Conservation (phyloP, 2,797 vertebrate genomes). For the Mionectes olivaceus region DNA sequence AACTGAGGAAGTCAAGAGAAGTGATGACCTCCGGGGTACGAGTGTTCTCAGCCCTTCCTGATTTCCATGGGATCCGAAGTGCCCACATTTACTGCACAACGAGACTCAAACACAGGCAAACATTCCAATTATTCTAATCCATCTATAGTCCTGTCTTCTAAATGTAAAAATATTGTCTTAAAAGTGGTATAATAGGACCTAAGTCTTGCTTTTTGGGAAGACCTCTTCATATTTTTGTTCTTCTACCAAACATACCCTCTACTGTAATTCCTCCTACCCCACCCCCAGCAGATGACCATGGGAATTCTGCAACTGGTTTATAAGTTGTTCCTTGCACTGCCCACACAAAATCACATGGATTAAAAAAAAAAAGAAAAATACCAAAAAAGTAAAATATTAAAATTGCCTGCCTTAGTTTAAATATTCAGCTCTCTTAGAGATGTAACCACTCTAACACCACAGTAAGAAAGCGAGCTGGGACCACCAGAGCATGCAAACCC, state of each 20-base stretch:
- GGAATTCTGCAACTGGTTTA: neutral
- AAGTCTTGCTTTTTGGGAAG: neutral
- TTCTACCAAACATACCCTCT: neutral
- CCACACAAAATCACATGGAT: neutral
- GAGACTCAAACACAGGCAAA: neutral
- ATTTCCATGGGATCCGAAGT: neutral
- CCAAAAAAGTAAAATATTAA: neutral
- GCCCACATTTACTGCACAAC: neutral
- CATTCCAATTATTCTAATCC: neutral
- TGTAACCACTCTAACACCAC: neutral
- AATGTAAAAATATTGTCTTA: neutral
- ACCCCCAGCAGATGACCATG: neutral
- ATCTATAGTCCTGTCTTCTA: neutral
- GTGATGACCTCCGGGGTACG: accelerated
- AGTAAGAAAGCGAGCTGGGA: neutral
- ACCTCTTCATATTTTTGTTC: neutral
- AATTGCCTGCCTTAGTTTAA: neutral
- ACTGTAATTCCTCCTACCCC: neutral
- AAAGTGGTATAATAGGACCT: neutral
- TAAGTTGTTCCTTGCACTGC: neutral
- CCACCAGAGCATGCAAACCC: neutral
- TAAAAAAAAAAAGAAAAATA: too few relatives aligned
- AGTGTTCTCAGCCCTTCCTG: neutral
- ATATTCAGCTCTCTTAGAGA: neutral
- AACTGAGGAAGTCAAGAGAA: neutral